These are phyloP conservation scores for Chiroxiphia lanceolata DNA, from an alignment of 2,797 vertebrate species.

Conservation along the genomic window DNA sequence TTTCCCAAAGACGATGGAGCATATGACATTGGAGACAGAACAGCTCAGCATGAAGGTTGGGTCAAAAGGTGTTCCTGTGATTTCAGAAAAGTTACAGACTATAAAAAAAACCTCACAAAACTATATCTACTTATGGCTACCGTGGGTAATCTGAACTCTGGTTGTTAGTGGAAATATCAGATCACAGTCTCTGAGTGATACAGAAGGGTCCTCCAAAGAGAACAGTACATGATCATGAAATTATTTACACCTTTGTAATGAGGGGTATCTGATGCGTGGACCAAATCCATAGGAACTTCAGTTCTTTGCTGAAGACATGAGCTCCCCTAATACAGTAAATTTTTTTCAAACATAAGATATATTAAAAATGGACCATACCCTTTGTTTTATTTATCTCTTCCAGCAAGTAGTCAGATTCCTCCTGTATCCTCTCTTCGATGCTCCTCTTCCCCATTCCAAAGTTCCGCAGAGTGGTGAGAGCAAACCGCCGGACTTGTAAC, in stretches of 20 bases:
- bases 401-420: constrained; percentile 50
- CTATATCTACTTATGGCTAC: not conserved
- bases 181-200: not conserved
- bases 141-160: not conserved
- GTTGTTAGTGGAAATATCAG: not conserved
- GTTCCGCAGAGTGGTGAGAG: constrained; percentile 38
- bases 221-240: not conserved
- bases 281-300: not conserved
- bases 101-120: fast-evolving
- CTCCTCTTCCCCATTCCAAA: constrained; percentile 69
- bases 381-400: constrained; percentile 54
- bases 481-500: constrained; percentile 39
- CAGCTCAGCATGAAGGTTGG: constrained; percentile 76
- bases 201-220: not conserved
- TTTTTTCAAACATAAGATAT: not conserved
- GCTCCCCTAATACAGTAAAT: not conserved
- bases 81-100: not conserved
- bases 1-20: constrained; percentile 81
- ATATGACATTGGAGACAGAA: constrained; percentile 80
- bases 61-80: constrained; percentile 79
- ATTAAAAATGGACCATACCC: not conserved
- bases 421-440: constrained; percentile 58
- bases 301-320: not conserved
- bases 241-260: not conserved
- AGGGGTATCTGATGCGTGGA: not conserved